A percentile compares a stretch with the other conserved stretches of the same genome.
Evolutionary conservation across 2,113 vertebrate species (phyloP).

Genomic region (Hippopotamus amphibius): DNA sequence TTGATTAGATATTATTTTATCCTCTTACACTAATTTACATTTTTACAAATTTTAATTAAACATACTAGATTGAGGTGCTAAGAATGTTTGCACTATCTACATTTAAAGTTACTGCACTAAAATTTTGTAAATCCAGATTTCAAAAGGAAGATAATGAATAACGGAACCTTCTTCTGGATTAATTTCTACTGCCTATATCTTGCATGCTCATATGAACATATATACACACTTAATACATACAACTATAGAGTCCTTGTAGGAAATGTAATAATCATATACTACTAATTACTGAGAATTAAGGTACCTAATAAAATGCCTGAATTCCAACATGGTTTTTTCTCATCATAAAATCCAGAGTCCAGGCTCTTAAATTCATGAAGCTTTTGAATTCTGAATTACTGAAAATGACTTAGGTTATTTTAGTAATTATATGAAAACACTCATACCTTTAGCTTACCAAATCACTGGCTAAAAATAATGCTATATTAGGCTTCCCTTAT

Average conservation of each 20-base stretch:
- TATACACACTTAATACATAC: constrained; percentile 80
- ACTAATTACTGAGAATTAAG: constrained; percentile 77
- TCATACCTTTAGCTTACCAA: constrained; percentile 66
- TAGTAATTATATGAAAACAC: constrained; percentile 79
- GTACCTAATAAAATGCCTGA: constrained; percentile 77
- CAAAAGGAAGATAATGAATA: constrained; percentile 80
- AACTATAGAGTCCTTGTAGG: constrained; percentile 78
- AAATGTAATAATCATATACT: constrained; percentile 73
- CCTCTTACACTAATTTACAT: constrained; percentile 92
- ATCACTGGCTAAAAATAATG: constrained; percentile 68
- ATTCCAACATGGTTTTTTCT: constrained; percentile 79
- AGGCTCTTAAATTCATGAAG: constrained; percentile 74
- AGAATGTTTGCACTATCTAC: constrained; percentile 83
- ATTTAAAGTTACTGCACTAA: constrained; percentile 86
- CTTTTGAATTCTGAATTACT: constrained; percentile 67
- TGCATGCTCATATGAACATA: constrained; percentile 78
- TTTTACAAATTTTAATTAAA: constrained; percentile 89
- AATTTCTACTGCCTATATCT: constrained; percentile 71
- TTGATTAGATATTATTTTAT: constrained; percentile 89
- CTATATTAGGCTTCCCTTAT: constrained; percentile 59
- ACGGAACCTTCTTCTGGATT: constrained; percentile 81
- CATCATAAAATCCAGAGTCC: constrained; percentile 70
- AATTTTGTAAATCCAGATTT: constrained; percentile 82
- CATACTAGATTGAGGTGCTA: constrained; percentile 83
- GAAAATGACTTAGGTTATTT: constrained; percentile 75